Evolutionary conservation across 2,113 vertebrate species (phyloP).

Genomic region (Limanda limanda): DNA sequence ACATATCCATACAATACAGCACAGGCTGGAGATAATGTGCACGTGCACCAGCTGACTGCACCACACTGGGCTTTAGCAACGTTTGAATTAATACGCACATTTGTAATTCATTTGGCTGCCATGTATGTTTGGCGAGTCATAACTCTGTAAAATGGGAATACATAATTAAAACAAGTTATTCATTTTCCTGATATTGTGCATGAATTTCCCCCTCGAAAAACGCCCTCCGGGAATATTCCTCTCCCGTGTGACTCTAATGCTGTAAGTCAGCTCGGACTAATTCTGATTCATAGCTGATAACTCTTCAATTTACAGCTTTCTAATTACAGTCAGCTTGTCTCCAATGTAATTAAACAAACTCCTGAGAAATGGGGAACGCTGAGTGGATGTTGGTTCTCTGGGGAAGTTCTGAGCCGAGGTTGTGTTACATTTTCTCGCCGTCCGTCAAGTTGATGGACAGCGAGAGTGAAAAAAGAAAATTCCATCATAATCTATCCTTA

Average conservation of each 20-base stretch:
- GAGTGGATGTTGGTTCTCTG: slow-evolving; percentile 7
- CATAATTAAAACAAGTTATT: slow-evolving; percentile 40
- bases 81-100: too few species aligned
- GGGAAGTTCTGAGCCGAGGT: not conserved
- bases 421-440: not conserved
- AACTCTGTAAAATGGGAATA: slow-evolving; percentile 51
- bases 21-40: not conserved
- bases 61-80: not conserved
- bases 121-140: slow-evolving; percentile 28
- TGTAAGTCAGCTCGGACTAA: slow-evolving; percentile 24
- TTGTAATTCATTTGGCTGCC: slow-evolving; percentile 34
- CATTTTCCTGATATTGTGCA: slow-evolving; percentile 37
- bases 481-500: not conserved
- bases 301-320: slow-evolving; percentile 48
- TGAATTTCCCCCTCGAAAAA: slow-evolving; percentile 3
- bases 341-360: slow-evolving; percentile 50
- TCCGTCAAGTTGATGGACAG: slow-evolving; percentile 7
- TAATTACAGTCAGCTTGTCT: slow-evolving; percentile 47
- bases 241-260: slow-evolving; percentile 4
- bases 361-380: slow-evolving; percentile 31
- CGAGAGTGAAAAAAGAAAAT: not conserved
- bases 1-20: slow-evolving; percentile 18
- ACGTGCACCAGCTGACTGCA: not conserved
- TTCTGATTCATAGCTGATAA: slow-evolving; percentile 53
- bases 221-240: not conserved